Percentiles rank a stretch among this genome's conserved stretches.
phyloP scores from a whole-genome alignment of 1,140 invertebrate species.

The Solen grandis region DNA sequence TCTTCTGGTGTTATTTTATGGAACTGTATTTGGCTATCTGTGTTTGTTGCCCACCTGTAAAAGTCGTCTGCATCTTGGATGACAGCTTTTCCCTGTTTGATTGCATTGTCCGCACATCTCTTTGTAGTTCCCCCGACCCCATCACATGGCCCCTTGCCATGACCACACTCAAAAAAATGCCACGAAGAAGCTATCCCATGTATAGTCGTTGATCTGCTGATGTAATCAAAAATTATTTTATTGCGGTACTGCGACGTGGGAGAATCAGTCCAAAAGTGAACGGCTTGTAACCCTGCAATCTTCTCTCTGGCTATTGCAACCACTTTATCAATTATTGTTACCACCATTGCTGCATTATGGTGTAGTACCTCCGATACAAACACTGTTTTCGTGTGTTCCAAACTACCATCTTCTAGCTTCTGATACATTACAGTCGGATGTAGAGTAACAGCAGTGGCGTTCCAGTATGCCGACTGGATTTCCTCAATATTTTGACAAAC shows the following conservation, averaged over 20 bases:
- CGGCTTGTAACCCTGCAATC: constrained; percentile 2
- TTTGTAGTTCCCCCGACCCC: constrained; percentile 58
- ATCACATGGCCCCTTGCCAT: constrained; percentile 65
- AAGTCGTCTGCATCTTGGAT: constrained; percentile 63
- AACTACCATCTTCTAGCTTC: not conserved
- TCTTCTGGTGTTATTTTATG: constrained; percentile 29
- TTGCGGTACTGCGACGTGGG: constrained; percentile 61
- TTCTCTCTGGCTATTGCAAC: constrained; percentile 16
- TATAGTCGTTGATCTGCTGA: constrained; percentile 4
- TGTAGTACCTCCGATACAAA: constrained; percentile 51
- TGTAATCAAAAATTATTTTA: constrained; percentile 42
- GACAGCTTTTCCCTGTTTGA: constrained; percentile 50
- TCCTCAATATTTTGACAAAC: constrained; percentile 55
- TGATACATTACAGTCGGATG: constrained; percentile 55
- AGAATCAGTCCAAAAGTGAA: constrained; percentile 62
- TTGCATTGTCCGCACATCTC: constrained; percentile 56
- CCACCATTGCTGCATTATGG: constrained; percentile 47
- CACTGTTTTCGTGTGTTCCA: constrained; percentile 35
- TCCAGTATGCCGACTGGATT: constrained; percentile 64
- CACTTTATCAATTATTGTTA: constrained; percentile 34
- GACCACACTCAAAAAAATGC: constrained; percentile 61
- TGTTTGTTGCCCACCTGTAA: constrained; percentile 49
- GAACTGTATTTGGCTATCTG: constrained; percentile 13
- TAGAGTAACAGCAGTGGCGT: constrained; percentile 50
- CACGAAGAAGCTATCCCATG: constrained; percentile 49